These are phyloP conservation scores for Brachyhypopomus occidentalis DNA, from an alignment of 2,113 vertebrate species.

Conservation along the genomic window DNA sequence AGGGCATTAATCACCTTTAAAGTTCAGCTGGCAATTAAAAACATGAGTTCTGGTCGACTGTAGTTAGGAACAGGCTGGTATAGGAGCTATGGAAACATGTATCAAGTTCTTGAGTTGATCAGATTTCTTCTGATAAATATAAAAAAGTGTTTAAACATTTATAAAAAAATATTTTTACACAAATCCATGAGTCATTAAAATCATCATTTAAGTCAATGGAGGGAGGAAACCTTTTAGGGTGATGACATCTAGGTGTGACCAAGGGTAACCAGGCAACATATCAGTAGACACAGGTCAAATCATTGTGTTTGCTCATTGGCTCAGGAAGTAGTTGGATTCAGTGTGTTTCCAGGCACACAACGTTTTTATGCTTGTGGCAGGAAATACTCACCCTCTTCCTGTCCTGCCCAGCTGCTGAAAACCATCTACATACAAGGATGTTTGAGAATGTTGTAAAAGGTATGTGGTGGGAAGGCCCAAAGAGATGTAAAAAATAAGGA, in stretches of 20 bases:
- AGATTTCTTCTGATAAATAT: neutral
- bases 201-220: slow-evolving; percentile 26
- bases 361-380: slow-evolving; percentile 53
- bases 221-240: slow-evolving; percentile 1
- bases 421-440: slow-evolving; percentile 65
- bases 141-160: too few relatives aligned
- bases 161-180: too few relatives aligned
- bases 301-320: slow-evolving; percentile 9
- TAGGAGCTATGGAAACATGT: neutral
- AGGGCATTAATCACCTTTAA: slow-evolving; percentile 5
- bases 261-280: slow-evolving; percentile 23
- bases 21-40: slow-evolving; percentile 3
- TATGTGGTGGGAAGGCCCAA: neutral
- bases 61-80: slow-evolving; percentile 27
- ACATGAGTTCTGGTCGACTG: neutral
- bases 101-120: neutral
- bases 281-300: slow-evolving; percentile 14
- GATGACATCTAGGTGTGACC: slow-evolving; percentile 19
- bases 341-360: slow-evolving; percentile 53
- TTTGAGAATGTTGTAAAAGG: slow-evolving; percentile 34
- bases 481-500: neutral
- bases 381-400: slow-evolving; percentile 73
- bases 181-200: too few relatives aligned
- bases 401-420: slow-evolving; percentile 61
- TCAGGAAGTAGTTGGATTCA: slow-evolving; percentile 48